phyloP scores from a whole-genome alignment of 2,797 vertebrate genomes.

The Numenius phaeopus region DNA sequence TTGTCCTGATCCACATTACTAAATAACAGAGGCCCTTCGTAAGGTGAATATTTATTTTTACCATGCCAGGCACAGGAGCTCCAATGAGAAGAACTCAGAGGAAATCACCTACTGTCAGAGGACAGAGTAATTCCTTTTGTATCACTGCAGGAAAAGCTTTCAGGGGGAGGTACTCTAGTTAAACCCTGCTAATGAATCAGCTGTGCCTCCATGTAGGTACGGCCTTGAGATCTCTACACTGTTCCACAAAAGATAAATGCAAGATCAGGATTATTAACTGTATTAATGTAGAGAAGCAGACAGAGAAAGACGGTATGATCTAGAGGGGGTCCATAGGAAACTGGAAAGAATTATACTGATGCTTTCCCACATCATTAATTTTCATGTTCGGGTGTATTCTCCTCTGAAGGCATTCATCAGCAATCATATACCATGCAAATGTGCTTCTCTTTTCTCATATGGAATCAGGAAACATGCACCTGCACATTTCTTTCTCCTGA shows the following conservation, averaged over 20 bases:
- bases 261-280: conserved; percentile 45
- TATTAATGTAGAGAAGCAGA: neutral
- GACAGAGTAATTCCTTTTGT: neutral
- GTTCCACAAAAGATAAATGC: conserved; percentile 14
- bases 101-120: neutral
- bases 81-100: neutral
- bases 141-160: neutral
- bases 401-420: neutral
- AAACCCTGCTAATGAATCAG: conserved; percentile 3
- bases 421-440: neutral
- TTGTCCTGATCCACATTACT: neutral
- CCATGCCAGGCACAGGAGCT: neutral
- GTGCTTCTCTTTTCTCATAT: neutral
- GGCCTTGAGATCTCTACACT: conserved; percentile 10
- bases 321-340: neutral
- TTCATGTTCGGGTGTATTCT: neutral
- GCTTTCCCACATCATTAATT: neutral
- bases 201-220: neutral
- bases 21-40: neutral
- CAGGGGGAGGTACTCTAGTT: neutral
- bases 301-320: neutral
- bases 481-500: neutral
- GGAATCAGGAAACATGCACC: neutral
- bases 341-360: neutral
- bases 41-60: neutral